Evolutionary conservation across 2,888 invertebrate genomes (phyloP).

Genomic region (Metacarcinus magister): DNA sequence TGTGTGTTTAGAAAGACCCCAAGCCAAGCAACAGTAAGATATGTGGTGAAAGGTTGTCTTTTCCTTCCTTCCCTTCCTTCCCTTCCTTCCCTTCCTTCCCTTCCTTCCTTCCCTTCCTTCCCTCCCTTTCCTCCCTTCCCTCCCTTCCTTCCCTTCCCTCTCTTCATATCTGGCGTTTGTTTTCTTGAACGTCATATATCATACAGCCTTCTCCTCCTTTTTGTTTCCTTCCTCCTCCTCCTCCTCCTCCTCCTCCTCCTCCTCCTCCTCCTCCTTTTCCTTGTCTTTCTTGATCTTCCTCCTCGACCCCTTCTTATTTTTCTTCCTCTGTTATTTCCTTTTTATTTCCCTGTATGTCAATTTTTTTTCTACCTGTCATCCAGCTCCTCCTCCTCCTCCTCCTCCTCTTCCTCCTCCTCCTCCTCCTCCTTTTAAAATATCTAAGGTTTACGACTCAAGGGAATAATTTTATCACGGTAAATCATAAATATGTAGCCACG

Average conservation of each 20-base stretch:
- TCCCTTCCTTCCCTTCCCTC: not conserved
- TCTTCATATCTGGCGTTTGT: not conserved
- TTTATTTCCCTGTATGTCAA: not conserved
- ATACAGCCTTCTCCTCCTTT: not conserved
- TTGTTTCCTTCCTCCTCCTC: not conserved
- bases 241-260: not conserved
- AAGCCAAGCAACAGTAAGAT: not conserved
- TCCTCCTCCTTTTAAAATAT: not conserved
- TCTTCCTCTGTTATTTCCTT: not conserved
- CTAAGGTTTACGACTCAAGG: not conserved
- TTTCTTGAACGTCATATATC: not conserved
- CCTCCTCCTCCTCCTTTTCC: not conserved
- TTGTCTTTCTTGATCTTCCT: not conserved
- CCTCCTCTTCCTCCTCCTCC: not conserved
- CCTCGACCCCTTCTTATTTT: not conserved
- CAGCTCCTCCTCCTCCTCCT: not conserved
- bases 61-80: not conserved
- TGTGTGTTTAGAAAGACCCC: not conserved
- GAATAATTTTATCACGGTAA: conserved; percentile 19
- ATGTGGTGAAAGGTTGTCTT: not conserved
- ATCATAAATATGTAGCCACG: not conserved
- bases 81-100: not conserved
- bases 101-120: not conserved
- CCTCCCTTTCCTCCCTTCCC: not conserved
- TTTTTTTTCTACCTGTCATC: not conserved